Evolutionary conservation across 2,113 vertebrate genomes (phyloP).

Genomic region (Aspidoscelis tigris): DNA sequence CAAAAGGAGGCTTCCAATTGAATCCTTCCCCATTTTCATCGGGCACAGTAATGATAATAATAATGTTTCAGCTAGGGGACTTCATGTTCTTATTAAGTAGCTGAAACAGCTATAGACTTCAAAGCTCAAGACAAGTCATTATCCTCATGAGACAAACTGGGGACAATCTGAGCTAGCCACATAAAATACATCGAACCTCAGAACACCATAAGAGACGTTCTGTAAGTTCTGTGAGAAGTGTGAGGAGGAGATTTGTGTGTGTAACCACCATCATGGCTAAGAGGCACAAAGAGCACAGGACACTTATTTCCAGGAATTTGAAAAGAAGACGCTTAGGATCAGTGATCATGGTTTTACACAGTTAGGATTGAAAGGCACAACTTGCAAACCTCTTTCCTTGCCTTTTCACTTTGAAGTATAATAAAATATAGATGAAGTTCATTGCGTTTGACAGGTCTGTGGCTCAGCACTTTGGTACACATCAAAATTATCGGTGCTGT

Average conservation of each 20-base stretch:
- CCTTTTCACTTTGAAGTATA: slow-evolving; percentile 8
- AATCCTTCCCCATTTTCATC: too few species aligned
- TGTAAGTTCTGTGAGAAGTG: background rate
- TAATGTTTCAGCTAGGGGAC: background rate
- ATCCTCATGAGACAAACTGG: background rate
- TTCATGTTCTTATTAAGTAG: background rate
- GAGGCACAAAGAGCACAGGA: background rate
- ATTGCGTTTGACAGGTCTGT: slow-evolving; percentile 47
- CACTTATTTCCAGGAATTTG: background rate
- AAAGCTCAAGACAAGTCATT: background rate
- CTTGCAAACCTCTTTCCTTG: slow-evolving; percentile 34
- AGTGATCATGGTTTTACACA: background rate
- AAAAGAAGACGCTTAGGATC: background rate
- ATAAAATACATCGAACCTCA: background rate
- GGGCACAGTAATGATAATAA: too few species aligned
- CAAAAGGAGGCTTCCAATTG: too few species aligned
- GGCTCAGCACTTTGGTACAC: slow-evolving; percentile 57
- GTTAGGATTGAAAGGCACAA: background rate
- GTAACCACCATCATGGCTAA: background rate
- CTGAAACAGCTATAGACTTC: background rate
- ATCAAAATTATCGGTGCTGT: slow-evolving; percentile 50
- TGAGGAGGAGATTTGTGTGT: background rate
- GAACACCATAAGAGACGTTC: background rate
- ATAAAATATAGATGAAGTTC: slow-evolving; percentile 43
- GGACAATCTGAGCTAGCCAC: background rate